phyloP scores from a whole-genome alignment of 2,888 invertebrate genomes.

The Anarsia innoxiella region DNA sequence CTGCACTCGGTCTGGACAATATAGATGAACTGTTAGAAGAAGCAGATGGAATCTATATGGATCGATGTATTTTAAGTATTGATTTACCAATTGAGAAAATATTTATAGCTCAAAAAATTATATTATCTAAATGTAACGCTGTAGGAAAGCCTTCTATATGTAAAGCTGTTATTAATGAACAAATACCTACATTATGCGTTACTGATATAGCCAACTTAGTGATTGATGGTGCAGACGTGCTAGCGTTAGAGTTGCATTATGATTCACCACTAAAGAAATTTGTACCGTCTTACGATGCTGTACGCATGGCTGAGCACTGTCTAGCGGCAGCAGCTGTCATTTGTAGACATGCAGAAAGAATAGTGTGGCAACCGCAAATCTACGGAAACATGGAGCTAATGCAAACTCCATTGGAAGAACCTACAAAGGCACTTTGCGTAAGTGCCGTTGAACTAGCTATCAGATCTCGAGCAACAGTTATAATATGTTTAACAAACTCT shows the following conservation, averaged over 20 bases:
- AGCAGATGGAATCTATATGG: conserved; percentile 91
- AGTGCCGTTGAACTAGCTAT: conserved; percentile 57
- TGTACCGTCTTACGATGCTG: conserved; percentile 40
- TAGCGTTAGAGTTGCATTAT: conserved; percentile 81
- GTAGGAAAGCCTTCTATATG: conserved; percentile 91
- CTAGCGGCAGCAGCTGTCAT: conserved; percentile 82
- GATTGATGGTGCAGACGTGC: conserved; percentile 91
- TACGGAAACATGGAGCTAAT: conserved; percentile 82
- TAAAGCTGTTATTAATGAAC: conserved; percentile 90
- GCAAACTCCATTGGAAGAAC: conserved; percentile 72
- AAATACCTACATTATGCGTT: conserved; percentile 84
- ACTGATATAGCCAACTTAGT: conserved; percentile 94
- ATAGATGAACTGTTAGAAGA: conserved; percentile 84
- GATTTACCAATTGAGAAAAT: conserved; percentile 92
- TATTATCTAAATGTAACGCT: conserved; percentile 89
- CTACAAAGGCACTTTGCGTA: conserved; percentile 69
- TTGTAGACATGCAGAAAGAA: conserved; percentile 90
- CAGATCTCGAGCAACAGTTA: conserved; percentile 58
- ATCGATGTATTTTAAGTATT: conserved; percentile 88
- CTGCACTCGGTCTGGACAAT: conserved; percentile 48
- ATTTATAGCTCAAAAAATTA: conserved; percentile 90
- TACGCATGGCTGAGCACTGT: conserved; percentile 78
- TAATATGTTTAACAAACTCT: conserved; percentile 86
- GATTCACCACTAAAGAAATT: conserved; percentile 56
- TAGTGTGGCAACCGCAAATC: conserved; percentile 85